Conservation (phyloP, 1,140 invertebrate genomes). For the Kradibia gibbosae region DNA sequence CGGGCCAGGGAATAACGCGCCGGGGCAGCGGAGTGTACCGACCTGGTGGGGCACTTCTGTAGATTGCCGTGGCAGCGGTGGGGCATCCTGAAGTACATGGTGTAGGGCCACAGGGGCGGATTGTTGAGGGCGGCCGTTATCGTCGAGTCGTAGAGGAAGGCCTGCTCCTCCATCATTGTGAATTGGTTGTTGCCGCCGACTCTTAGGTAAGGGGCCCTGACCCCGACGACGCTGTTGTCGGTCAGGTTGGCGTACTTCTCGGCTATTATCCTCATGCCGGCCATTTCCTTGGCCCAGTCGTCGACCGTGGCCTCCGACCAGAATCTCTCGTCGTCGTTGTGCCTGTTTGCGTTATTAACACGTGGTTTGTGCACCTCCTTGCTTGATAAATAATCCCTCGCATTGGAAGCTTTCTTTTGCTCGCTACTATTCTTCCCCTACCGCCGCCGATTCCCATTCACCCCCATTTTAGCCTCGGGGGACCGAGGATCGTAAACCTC, state of each 20-base stretch:
- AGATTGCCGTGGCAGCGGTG: conserved; percentile 94
- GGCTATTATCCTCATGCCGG: conserved; percentile 92
- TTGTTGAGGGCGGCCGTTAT: conserved; percentile 94
- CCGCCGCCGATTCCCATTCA: no score
- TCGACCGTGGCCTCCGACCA: conserved; percentile 95
- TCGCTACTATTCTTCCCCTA: no score
- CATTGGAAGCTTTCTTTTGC: no score
- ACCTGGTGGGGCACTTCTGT: conserved; percentile 92
- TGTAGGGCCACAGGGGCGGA: conserved; percentile 96
- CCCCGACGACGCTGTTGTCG: conserved; percentile 94
- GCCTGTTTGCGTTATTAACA: conserved; percentile 72
- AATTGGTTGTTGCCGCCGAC: conserved; percentile 98
- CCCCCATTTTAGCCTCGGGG: no score
- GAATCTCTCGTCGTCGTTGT: conserved; percentile 93
- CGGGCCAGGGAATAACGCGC: no score
- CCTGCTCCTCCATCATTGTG: conserved; percentile 98
- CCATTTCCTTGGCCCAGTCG: conserved; percentile 97
- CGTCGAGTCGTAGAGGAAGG: conserved; percentile 95
- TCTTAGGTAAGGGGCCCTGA: conserved; percentile 92
- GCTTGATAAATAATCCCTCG: neutral
- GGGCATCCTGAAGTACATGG: conserved; percentile 97
- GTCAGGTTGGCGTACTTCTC: conserved; percentile 95
- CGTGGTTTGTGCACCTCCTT: conserved; percentile 24
- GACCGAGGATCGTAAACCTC: no score
- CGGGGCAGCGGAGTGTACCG: no score